Percentiles rank a stretch among this genome's conserved stretches.
Conservation (phyloP, 2,113 vertebrate genomes). For the Antennarius striatus region DNA sequence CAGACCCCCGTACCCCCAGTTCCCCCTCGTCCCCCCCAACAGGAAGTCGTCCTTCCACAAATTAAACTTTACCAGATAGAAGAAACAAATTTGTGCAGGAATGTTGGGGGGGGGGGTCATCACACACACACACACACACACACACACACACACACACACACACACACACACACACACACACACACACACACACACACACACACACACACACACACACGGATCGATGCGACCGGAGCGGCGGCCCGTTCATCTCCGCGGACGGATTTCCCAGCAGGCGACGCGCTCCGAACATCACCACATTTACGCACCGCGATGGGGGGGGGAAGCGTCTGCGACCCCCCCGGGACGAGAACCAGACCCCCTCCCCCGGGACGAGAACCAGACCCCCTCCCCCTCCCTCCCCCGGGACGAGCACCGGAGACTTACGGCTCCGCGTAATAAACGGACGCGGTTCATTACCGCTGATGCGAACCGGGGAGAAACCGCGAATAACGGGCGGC, state of each 20-base stretch:
- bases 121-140: neutral
- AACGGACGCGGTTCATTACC: constrained; percentile 73
- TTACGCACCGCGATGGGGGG: constrained; percentile 2
- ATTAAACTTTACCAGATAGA: constrained; percentile 36
- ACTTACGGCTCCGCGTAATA: constrained; percentile 51
- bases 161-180: constrained; percentile 27
- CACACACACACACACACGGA: constrained; percentile 50
- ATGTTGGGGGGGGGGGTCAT: neutral
- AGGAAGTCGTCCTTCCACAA: constrained; percentile 34
- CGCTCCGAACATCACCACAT: constrained; percentile 37
- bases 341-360: constrained; percentile 38
- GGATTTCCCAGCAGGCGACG: constrained; percentile 59
- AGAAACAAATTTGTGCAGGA: constrained; percentile 31
- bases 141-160: constrained; percentile 20
- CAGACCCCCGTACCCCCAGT: constrained; percentile 4
- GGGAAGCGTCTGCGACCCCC: neutral
- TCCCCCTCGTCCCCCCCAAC: too few species aligned
- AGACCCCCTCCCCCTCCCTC: constrained; percentile 34
- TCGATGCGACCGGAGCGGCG: constrained; percentile 61
- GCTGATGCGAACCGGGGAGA: constrained; percentile 56
- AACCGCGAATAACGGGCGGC: constrained; percentile 25
- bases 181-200: neutral
- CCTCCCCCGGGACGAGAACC: constrained; percentile 6
- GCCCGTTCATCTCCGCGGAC: constrained; percentile 72
- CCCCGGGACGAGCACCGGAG: constrained; percentile 16